phyloP scores from a whole-genome alignment of 2,797 vertebrate species.

The Aldrovandia affinis region DNA sequence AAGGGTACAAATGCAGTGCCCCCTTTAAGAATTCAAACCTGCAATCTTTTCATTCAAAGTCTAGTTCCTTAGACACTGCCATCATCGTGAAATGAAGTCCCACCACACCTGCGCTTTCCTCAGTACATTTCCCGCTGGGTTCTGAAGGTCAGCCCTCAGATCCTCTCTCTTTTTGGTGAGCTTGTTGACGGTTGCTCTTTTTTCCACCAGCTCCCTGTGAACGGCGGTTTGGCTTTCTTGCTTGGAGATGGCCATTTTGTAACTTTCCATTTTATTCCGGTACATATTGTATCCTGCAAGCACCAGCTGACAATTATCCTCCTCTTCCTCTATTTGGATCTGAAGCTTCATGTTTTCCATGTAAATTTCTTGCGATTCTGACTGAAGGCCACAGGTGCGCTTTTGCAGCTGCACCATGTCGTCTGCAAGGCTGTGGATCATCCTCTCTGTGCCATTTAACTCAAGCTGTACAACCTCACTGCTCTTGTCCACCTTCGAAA shows the following conservation, averaged over 20 bases:
- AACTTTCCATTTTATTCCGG: constrained; percentile 59
- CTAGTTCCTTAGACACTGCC: too few relatives aligned
- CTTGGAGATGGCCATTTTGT: constrained; percentile 50
- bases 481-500: constrained; percentile 49
- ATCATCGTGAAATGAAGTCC: background rate
- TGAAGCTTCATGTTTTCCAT: constrained; percentile 54
- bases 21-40: background rate
- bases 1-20: background rate
- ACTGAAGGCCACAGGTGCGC: constrained; percentile 33
- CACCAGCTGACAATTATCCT: constrained; percentile 33
- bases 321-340: constrained; percentile 45
- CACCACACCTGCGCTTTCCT: constrained; percentile 59
- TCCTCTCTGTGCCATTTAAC: constrained; percentile 49
- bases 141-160: constrained; percentile 60
- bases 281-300: constrained; percentile 50
- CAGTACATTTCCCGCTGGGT: constrained; percentile 56
- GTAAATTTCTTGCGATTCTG: constrained; percentile 39
- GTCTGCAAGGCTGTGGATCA: constrained; percentile 47
- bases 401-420: constrained; percentile 50
- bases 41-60: background rate
- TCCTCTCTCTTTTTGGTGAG: constrained; percentile 56
- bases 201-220: constrained; percentile 59
- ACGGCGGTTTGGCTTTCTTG: constrained; percentile 47
- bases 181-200: constrained; percentile 46
- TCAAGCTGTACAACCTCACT: constrained; percentile 36